phyloP scores from a whole-genome alignment of 2,113 vertebrate species.

The Galemys pyrenaicus region DNA sequence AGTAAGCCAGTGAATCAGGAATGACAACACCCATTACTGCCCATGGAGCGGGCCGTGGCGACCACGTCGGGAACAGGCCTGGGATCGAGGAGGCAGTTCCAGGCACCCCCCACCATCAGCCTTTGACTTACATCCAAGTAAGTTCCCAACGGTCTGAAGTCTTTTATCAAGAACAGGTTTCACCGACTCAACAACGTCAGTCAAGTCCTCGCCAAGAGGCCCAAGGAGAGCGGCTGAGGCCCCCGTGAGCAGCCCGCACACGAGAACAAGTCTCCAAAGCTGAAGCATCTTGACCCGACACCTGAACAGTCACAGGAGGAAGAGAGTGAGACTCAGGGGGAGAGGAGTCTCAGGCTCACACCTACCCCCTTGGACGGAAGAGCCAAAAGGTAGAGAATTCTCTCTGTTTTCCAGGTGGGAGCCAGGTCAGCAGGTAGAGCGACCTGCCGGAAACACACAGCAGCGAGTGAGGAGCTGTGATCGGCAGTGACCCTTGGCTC shows the following conservation, averaged over 20 bases:
- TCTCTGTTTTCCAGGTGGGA: neutral
- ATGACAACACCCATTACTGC: neutral
- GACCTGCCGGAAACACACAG: neutral
- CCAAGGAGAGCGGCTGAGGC: neutral
- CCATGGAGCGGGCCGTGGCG: neutral
- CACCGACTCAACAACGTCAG: rapidly evolving
- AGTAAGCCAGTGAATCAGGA: neutral
- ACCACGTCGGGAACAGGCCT: neutral
- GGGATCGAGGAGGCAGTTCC: neutral
- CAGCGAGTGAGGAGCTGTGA: neutral
- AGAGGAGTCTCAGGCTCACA: neutral
- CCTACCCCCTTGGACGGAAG: neutral
- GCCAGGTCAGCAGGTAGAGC: neutral
- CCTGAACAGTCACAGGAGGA: neutral
- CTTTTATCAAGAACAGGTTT: neutral
- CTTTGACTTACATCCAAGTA: neutral
- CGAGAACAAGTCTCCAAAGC: conserved; percentile 64
- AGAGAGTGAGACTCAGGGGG: neutral
- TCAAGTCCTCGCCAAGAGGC: rapidly evolving
- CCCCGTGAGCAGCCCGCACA: conserved; percentile 49
- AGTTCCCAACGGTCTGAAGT: rapidly evolving
- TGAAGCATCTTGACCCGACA: conserved; percentile 50
- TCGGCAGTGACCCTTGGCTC: neutral
- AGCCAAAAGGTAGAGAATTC: neutral
- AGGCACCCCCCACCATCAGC: rapidly evolving